Evolutionary conservation across 1,140 invertebrate genomes (phyloP).

Genomic region (Pseudomyrmex cubaensis): DNA sequence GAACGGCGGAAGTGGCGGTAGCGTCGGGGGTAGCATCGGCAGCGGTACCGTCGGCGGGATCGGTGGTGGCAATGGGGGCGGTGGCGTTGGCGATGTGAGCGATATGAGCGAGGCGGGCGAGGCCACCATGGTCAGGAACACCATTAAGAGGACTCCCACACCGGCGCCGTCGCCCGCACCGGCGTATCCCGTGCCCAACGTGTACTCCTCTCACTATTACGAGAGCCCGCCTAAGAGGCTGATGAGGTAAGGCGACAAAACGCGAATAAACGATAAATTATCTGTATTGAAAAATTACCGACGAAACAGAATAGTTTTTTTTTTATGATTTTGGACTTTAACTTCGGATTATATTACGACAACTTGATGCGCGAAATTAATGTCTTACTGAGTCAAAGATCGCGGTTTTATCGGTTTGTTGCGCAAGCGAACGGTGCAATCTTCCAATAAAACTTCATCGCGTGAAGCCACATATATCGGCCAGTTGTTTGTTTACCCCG

Average conservation of each 20-base stretch:
- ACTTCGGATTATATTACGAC: neutral
- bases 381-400: neutral
- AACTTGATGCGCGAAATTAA: neutral
- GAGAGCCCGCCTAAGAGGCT: conserved; percentile 83
- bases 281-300: neutral
- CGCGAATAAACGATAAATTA: too few species aligned
- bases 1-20: conserved; percentile 61
- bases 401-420: neutral
- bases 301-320: neutral
- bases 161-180: conserved; percentile 84
- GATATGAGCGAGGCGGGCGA: conserved; percentile 77
- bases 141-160: conserved; percentile 83
- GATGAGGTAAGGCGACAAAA: conserved; percentile 78
- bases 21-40: conserved; percentile 66
- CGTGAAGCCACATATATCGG: neutral
- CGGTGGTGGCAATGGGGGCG: conserved; percentile 41
- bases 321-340: neutral
- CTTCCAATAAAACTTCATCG: too few species aligned
- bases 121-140: conserved; percentile 80
- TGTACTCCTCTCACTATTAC: conserved; percentile 82
- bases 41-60: conserved; percentile 39
- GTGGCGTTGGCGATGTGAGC: conserved; percentile 72
- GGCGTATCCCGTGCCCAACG: conserved; percentile 77
- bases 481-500: neutral
- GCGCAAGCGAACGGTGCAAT: neutral